Evolutionary conservation across 2,113 vertebrate species (phyloP), one percentile per base, ranked within the genome.

Genomic region (Leucopsar rothschildi): DNA sequence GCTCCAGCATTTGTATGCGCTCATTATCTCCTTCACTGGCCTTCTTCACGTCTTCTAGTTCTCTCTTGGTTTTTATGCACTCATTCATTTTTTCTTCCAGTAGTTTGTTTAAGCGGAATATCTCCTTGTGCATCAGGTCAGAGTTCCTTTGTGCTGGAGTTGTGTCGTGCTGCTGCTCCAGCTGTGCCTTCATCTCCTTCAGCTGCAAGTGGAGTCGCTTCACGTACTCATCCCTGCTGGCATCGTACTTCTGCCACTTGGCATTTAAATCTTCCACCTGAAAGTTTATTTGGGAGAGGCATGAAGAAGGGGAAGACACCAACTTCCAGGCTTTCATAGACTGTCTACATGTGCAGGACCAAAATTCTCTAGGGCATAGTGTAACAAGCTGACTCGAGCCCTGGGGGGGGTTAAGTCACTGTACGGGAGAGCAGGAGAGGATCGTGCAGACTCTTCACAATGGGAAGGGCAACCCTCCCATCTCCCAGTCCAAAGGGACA

Each of bases 171-270:
- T 92, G 97, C 7, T 95, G 95, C 50, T 96, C 97, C 7, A 39
- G 75, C 18, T 93, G 86, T 0, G 45, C 76, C 12, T 93, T 96
- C 84, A 94, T 89, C 71, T 98, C 98, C 91, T 97, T 98, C 33
- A 99, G 96, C 96, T 98, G 98, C 70, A 97, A 95, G 52, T 98
- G 99, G 33, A 99, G 96, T 8, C 97, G 97, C 89, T 98, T 97
- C 94, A 99, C 99, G 0, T 99, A 99, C 75, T 99, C 98, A 4
- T 99, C 99, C 93, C 99, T 95, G 70, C 99, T 99, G 0, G 98
- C 98, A 5, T 99, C 99, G 0, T 99, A 99, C 77, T 98, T 99
- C 97, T 99, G 99, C 99, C 99, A 99, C 59, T 98, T 98, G 12
- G 98, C 97, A 14, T 99, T 99, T 73, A 99, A 97, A 83, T 98